Conservation (phyloP, 2,797 vertebrate species). For the Scomberomorus guttatus region DNA sequence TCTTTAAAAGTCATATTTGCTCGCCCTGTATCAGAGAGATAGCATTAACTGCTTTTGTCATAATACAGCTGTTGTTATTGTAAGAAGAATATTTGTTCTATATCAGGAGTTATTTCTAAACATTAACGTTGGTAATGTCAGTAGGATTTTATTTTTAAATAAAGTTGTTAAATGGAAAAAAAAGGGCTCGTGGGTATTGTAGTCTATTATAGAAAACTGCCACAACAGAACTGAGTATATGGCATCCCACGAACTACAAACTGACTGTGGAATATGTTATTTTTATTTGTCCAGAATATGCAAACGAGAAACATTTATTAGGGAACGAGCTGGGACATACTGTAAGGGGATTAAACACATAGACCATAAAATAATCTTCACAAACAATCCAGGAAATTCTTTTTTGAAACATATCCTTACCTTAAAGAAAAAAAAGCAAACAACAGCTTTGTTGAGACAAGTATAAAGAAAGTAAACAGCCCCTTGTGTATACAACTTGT, state of each 20-base stretch:
- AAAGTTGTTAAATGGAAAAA: constrained; percentile 52
- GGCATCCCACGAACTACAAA: neutral
- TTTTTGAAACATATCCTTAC: no score
- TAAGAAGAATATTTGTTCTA: neutral
- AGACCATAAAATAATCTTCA: no score
- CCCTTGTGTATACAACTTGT: no score
- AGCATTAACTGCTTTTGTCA: neutral
- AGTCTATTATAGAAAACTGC: constrained; percentile 17
- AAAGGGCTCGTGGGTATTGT: constrained; percentile 51
- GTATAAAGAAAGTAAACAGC: no score
- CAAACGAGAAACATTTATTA: no score
- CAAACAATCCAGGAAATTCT: no score
- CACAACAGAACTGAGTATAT: neutral
- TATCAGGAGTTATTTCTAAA: neutral
- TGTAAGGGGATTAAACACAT: no score
- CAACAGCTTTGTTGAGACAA: no score
- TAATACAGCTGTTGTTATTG: neutral
- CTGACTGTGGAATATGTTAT: no score
- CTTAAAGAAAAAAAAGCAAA: no score
- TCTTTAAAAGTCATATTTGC: neutral
- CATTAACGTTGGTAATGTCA: neutral
- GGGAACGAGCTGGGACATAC: no score
- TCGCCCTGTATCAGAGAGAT: neutral
- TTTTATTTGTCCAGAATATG: no score
- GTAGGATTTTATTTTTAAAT: constrained; percentile 39